These are phyloP conservation scores for Caenorhabditis sp. DNA, from an alignment of 2,888 invertebrate species.

Conservation along the genomic window DNA sequence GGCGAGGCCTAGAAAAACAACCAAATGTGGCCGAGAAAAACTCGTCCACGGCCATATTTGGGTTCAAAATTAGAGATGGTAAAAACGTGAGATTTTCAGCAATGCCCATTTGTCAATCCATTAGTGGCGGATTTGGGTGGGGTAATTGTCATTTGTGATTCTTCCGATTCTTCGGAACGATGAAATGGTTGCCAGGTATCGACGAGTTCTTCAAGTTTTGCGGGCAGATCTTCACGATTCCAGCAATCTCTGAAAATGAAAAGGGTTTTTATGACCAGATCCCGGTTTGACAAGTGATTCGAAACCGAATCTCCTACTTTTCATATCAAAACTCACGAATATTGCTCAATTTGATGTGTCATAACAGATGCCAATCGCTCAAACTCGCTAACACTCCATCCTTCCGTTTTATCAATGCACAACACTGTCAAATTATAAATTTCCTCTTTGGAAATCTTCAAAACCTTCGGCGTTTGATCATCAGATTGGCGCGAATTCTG, in stretches of 20 bases:
- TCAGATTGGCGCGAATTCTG: background rate
- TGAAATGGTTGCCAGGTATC: constrained; percentile 16
- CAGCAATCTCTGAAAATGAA: constrained; percentile 26
- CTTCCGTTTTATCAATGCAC: constrained; percentile 46
- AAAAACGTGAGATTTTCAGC: background rate
- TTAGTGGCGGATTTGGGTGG: background rate
- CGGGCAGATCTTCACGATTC: constrained; percentile 19
- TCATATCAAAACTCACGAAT: too few relatives aligned
- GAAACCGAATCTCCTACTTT: constrained; percentile 14
- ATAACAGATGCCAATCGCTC: constrained; percentile 61
- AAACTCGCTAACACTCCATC: constrained; percentile 61
- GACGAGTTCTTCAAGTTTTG: constrained; percentile 15
- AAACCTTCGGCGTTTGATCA: too few relatives aligned
- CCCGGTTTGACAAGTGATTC: too few relatives aligned
- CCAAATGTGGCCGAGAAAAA: too few relatives aligned
- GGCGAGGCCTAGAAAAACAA: too few relatives aligned
- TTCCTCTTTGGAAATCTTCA: constrained; percentile 1
- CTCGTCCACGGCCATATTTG: background rate
- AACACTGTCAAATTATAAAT: constrained; percentile 8
- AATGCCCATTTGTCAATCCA: background rate
- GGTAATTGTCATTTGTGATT: background rate
- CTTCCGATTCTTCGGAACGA: background rate
- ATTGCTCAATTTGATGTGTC: constrained; percentile 53
- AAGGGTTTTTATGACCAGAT: background rate
- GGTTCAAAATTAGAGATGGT: background rate